A percentile compares a stretch with the other conserved stretches of the same genome.
Evolutionary conservation across 1,140 invertebrate genomes (phyloP).

Genomic region (Archegozetes longisetosus): DNA sequence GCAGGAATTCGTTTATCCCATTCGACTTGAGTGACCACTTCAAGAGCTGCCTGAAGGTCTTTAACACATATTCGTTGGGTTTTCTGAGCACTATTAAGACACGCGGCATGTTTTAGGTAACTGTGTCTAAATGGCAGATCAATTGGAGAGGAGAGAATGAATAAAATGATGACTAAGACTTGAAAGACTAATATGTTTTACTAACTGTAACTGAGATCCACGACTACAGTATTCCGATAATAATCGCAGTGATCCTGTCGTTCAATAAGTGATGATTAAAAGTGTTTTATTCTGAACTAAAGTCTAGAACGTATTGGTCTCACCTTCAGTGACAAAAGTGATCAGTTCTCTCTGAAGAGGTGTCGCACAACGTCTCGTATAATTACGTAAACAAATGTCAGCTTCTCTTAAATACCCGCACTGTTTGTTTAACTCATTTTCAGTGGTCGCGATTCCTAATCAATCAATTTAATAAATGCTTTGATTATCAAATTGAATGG

Average conservation of each 20-base stretch:
- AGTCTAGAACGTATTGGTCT: too few relatives aligned
- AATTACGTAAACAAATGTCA: constrained; percentile 23
- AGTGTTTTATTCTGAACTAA: neutral
- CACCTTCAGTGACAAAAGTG: constrained; percentile 23
- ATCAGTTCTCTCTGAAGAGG: constrained; percentile 23
- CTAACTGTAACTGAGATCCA: constrained; percentile 19
- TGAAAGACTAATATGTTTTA: neutral
- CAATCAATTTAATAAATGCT: too few relatives aligned
- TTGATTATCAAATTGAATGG: too few relatives aligned
- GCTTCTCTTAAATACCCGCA: constrained; percentile 22
- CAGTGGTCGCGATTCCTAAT: constrained; percentile 18
- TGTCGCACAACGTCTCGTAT: constrained; percentile 21
- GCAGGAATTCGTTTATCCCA: constrained; percentile 24
- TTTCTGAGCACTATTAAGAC: constrained; percentile 21
- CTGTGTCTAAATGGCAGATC: constrained; percentile 10
- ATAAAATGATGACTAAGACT: neutral
- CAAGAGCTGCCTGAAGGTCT: constrained; percentile 23
- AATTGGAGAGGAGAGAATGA: neutral
- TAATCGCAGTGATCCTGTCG: constrained; percentile 15
- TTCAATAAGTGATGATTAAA: neutral
- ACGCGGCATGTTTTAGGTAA: constrained; percentile 23
- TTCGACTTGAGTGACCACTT: constrained; percentile 21
- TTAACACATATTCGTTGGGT: constrained; percentile 23
- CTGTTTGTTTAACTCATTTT: constrained; percentile 20
- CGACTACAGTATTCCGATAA: constrained; percentile 23